Evolutionary conservation across 2,113 vertebrate species (phyloP).

Genomic region (Sphaerodactylus townsendi): DNA sequence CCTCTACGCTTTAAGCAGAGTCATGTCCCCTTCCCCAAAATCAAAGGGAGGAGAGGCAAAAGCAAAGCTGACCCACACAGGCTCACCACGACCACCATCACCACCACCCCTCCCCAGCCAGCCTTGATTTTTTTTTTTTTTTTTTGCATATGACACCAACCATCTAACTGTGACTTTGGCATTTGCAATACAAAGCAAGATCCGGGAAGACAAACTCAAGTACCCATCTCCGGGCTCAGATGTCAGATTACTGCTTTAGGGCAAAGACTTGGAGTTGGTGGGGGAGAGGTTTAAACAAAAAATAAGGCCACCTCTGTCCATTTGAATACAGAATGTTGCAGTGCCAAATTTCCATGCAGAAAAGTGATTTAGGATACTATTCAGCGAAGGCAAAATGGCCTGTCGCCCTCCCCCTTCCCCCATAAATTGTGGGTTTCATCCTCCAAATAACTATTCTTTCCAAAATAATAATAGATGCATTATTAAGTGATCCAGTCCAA

Average conservation of each 20-base stretch:
- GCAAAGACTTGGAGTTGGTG: neutral
- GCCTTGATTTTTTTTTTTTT: too few relatives aligned
- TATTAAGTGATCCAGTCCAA: neutral
- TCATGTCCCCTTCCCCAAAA: neutral
- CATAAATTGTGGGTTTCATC: neutral
- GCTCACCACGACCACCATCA: neutral
- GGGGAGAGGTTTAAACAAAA: neutral
- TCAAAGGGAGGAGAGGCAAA: neutral
- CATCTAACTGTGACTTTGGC: neutral
- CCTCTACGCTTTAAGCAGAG: neutral
- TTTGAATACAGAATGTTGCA: neutral
- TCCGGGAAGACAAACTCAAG: neutral
- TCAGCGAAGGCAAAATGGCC: neutral
- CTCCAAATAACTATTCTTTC: neutral
- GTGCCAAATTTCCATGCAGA: neutral
- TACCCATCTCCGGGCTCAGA: neutral
- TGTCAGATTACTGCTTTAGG: neutral
- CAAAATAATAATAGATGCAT: too few relatives aligned
- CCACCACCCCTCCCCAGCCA: neutral
- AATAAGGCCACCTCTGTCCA: neutral
- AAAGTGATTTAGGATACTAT: neutral
- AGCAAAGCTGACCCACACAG: neutral
- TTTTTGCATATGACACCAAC: neutral
- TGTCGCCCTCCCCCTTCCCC: too few relatives aligned
- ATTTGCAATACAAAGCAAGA: slow-evolving; percentile 21